Conservation (phyloP, 2,797 vertebrate genomes). For the Malurus leucopterus region DNA sequence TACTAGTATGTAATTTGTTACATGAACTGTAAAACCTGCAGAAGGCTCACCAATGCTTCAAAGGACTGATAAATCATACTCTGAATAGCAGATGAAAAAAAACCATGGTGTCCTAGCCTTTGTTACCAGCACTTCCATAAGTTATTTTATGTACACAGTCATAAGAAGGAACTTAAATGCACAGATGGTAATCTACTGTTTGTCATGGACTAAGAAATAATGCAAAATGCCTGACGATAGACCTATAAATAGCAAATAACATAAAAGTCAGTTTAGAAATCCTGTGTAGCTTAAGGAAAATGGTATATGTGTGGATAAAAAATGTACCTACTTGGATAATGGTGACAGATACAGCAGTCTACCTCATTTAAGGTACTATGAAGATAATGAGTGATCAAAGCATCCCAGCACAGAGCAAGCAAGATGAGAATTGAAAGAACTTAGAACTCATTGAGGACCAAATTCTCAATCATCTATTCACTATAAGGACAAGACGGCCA, state of each 20-base stretch:
- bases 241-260: background rate
- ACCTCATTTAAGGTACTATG: background rate
- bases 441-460: background rate
- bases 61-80: background rate
- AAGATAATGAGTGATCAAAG: background rate
- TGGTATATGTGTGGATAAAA: accelerated
- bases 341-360: accelerated
- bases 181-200: background rate
- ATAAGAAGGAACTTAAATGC: background rate
- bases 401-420: background rate
- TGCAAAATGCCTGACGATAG: background rate
- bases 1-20: background rate
- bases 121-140: background rate
- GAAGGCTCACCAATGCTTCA: background rate
- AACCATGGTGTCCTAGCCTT: background rate
- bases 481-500: background rate
- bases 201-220: background rate
- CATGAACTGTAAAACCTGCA: background rate
- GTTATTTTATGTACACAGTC: background rate
- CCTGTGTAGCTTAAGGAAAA: background rate
- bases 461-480: background rate
- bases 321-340: background rate
- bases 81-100: background rate
- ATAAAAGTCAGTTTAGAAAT: background rate
- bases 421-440: background rate